Percentiles rank a stretch among this genome's conserved stretches.
Conservation (phyloP, 1,140 invertebrate genomes). For the Anastrepha obliqua region DNA sequence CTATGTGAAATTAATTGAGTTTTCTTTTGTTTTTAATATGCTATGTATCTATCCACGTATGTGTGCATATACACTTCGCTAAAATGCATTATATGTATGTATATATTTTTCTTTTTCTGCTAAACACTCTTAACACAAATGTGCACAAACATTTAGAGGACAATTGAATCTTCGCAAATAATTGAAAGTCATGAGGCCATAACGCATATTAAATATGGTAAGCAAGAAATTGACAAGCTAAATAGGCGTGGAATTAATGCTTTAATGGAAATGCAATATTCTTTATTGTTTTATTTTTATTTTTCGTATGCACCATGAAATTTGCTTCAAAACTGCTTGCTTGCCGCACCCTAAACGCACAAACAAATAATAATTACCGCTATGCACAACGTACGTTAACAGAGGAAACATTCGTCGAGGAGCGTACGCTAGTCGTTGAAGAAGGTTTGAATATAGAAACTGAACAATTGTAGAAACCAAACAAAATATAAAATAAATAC, state of each 20-base stretch:
- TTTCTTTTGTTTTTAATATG: no score
- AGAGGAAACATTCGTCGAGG: conserved; percentile 74
- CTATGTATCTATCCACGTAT: no score
- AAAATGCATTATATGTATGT: conserved; percentile 39
- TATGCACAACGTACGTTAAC: conserved; percentile 30
- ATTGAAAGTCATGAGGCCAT: conserved; percentile 73
- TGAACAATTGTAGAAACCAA: conserved; percentile 68
- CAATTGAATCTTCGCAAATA: conserved; percentile 72
- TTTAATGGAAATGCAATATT: conserved; percentile 46
- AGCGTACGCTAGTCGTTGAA: conserved; percentile 72
- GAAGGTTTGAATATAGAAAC: conserved; percentile 74
- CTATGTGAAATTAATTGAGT: no score
- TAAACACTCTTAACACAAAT: background rate
- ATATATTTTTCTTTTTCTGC: conserved; percentile 27
- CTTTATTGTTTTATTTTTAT: conserved; percentile 55
- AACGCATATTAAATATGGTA: conserved; percentile 73
- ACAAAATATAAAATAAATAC: conserved; percentile 45
- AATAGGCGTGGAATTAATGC: background rate
- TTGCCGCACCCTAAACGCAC: conserved; percentile 57
- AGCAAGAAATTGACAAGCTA: conserved; percentile 57
- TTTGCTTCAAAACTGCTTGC: conserved; percentile 56
- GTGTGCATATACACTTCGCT: no score
- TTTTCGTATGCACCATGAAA: conserved; percentile 30
- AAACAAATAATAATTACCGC: conserved; percentile 60
- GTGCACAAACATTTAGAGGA: conserved; percentile 65